Evolutionary conservation across 2,113 vertebrate genomes (phyloP), one percentile per base, ranked within the genome.

Genomic region (Donacobius atricapilla): DNA sequence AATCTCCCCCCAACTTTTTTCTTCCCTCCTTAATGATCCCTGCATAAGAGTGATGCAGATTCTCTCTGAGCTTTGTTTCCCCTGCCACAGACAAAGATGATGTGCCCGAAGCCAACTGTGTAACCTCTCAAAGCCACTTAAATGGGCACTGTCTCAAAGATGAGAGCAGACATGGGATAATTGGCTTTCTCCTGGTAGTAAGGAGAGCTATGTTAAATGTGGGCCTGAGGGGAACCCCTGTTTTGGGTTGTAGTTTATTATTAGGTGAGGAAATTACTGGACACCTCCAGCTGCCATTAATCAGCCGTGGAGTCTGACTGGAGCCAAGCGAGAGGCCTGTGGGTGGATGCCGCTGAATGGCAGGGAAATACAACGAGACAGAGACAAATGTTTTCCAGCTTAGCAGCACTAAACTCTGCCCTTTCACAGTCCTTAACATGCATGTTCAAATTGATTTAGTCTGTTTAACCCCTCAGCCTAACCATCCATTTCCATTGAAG

Each of bases 271-370:
- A 98, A 98, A 98, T 98, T 97, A 97, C 96, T 97, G 98, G 99
- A 99, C 98, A 99, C 98, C 98, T 99, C 98, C 98, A 98, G 98
- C 98, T 98, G 98, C 98, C 98, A 98, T 99, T 99, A 98, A 99
- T 99, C 98, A 99, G 98, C 98, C 96, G 15, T 98, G 97, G 98
- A 99, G 98, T 90, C 98, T 94, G 98, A 95, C 98, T 98, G 99
- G 99, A 99, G 98, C 98, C 98, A 98, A 98, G 91, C 50, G 94
- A 98, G 98, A 98, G 97, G 98, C 97, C 97, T 96, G 98, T 97
- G 97, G 97, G 97, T 97, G 96, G 97, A 97, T 97, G 96, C 96
- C 93, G 95, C 97, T 97, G 98, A 89, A 96, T 94, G 95, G 97
- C 92, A 94, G 97, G 98, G 98, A 98, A 98, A 98, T 93, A 95